Conservation (phyloP, 2,797 vertebrate species). For the Pangasius djambal region DNA sequence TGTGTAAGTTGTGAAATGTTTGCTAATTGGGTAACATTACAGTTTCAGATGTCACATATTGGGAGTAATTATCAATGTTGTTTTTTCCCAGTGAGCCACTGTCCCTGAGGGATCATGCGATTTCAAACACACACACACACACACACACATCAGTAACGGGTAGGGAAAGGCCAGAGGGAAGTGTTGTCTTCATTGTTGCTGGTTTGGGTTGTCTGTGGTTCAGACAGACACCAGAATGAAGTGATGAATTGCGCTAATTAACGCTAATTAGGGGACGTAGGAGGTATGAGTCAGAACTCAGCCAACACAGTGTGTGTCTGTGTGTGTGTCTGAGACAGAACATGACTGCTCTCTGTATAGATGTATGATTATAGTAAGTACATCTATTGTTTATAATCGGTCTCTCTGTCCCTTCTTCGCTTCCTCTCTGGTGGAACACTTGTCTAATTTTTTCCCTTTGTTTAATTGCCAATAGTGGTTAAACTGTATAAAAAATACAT, state of each 20-base stretch:
- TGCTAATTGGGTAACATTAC: conserved; percentile 18
- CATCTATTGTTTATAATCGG: neutral
- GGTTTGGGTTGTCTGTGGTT: conserved; percentile 33
- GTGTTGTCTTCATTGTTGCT: conserved; percentile 40
- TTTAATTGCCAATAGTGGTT: neutral
- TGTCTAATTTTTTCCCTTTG: neutral
- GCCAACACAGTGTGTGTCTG: conserved; percentile 5
- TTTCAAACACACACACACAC: conserved; percentile 4
- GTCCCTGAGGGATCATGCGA: neutral
- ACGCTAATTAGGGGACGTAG: conserved; percentile 40
- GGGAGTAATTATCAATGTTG: conserved; percentile 27
- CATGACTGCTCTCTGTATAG: neutral
- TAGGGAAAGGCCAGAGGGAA: conserved; percentile 18
- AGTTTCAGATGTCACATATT: neutral
- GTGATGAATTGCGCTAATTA: conserved; percentile 52
- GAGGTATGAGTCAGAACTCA: conserved; percentile 41
- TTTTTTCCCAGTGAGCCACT: neutral
- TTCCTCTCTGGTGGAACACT: conserved; percentile 22
- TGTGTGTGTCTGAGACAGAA: neutral
- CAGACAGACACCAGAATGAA: conserved; percentile 25
- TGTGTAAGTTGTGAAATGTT: conserved; percentile 5
- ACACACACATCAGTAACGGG: neutral
- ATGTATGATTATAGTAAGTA: neutral
- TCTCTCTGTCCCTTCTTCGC: conserved; percentile 16
- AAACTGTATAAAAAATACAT: neutral